Conservation (phyloP, 1,140 invertebrate genomes). For the Leptinotarsa lineolata region DNA sequence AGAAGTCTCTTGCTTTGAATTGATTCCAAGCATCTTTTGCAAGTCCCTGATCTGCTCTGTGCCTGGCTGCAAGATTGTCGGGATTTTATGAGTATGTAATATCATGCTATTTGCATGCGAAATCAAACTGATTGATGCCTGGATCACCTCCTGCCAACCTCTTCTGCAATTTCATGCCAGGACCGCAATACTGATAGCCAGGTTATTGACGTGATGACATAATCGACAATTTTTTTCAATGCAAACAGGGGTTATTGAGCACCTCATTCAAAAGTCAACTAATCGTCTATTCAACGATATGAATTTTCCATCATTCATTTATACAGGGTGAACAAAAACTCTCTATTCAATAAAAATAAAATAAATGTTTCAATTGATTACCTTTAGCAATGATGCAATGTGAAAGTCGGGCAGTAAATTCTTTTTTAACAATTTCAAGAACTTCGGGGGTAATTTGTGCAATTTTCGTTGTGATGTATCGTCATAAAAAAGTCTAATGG, state of each 20-base stretch:
- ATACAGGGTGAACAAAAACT: conserved; percentile 13
- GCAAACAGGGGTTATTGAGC: neutral
- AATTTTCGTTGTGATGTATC: neutral
- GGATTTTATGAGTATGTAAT: too few species aligned
- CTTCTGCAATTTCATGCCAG: too few species aligned
- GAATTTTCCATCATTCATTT: conserved; percentile 4
- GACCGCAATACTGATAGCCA: too few species aligned
- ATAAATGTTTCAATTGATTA: conserved; percentile 1
- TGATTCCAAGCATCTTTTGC: too few species aligned
- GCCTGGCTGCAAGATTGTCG: too few species aligned
- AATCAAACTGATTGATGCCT: too few species aligned
- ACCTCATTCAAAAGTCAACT: neutral
- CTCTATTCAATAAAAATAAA: neutral
- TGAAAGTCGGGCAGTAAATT: conserved; percentile 11
- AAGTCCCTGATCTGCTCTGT: too few species aligned
- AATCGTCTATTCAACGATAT: neutral
- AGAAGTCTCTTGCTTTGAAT: too few species aligned
- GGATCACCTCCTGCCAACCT: too few species aligned
- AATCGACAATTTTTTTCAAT: conserved; percentile 3
- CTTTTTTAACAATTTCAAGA: neutral
- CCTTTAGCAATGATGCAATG: conserved; percentile 14
- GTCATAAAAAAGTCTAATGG: neutral
- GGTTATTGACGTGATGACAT: too few species aligned
- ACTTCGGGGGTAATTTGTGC: conserved; percentile 12
- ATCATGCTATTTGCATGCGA: too few species aligned